Percentiles rank a stretch among this genome's conserved stretches.
Evolutionary conservation across 2,113 vertebrate genomes (phyloP).

Genomic region (Eulacestoma nigropectus): DNA sequence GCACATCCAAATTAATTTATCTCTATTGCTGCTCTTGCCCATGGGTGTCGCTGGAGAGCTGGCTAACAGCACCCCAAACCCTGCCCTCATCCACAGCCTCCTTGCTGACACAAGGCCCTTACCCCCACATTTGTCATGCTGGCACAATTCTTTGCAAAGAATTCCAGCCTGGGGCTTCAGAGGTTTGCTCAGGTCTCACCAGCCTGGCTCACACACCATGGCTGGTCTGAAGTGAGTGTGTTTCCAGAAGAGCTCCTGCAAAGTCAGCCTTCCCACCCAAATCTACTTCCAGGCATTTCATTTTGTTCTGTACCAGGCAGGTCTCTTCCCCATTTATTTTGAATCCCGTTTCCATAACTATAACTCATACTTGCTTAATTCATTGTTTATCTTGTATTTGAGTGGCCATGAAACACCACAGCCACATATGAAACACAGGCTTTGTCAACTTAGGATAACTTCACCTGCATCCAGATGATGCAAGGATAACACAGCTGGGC

Average conservation of each 20-base stretch:
- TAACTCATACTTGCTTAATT: background rate
- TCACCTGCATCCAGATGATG: background rate
- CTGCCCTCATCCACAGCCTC: background rate
- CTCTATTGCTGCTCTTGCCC: background rate
- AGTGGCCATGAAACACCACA: background rate
- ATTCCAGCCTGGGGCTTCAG: background rate
- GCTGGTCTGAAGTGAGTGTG: background rate
- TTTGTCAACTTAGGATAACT: background rate
- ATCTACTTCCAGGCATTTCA: background rate
- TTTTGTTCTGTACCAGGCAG: background rate
- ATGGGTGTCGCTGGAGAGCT: background rate
- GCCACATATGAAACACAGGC: background rate
- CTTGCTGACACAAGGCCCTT: background rate
- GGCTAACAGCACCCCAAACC: background rate
- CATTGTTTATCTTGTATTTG: background rate
- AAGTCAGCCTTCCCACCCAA: background rate
- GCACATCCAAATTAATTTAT: background rate
- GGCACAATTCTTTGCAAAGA: background rate
- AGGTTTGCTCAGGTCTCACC: background rate
- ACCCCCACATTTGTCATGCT: background rate
- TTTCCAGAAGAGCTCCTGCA: background rate
- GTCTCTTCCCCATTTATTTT: background rate
- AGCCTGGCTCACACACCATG: background rate
- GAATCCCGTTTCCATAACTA: background rate
- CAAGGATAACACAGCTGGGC: background rate